Evolutionary conservation across 64 coral and sea anemone species (phyloP).

Genomic region (Cladopsammia gracilis): DNA sequence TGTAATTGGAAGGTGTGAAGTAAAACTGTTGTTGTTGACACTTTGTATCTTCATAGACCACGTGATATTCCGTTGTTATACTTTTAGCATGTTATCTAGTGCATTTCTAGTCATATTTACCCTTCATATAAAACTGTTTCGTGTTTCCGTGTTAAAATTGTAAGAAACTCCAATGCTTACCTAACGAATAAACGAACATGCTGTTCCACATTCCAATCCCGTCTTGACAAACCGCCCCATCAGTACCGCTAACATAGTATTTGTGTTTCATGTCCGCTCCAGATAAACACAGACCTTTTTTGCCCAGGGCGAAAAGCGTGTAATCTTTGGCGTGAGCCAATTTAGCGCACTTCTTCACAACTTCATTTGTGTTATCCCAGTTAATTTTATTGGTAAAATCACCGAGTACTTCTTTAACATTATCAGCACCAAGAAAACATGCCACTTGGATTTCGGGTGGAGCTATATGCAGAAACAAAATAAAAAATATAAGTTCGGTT

Average conservation of each 20-base stretch:
- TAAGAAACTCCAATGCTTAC: not conserved
- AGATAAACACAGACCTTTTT: conserved; percentile 52
- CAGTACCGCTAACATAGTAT: not conserved
- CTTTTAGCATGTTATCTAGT: no score
- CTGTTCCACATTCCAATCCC: conserved; percentile 37
- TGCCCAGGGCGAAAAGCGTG: conserved; percentile 55
- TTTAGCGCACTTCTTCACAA: conserved; percentile 35
- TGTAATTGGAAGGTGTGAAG: no score
- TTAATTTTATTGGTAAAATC: conserved; percentile 27
- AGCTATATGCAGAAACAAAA: not conserved
- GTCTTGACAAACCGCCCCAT: not conserved
- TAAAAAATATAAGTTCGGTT: no score
- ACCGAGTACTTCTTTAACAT: conserved; percentile 23
- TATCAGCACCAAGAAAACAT: conserved; percentile 42
- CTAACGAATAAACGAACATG: conserved; percentile 41
- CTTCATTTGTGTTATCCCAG: conserved; percentile 28
- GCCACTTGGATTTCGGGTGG: conserved; percentile 40
- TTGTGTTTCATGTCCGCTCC: not conserved
- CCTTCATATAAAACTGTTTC: no score
- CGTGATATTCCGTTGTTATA: no score
- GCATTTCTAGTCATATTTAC: no score
- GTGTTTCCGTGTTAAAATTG: no score
- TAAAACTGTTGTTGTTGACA: no score
- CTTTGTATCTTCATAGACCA: no score
- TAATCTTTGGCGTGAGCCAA: conserved; percentile 18